Conservation (phyloP, 2,113 vertebrate genomes). For the Tachysurus vachellii region DNA sequence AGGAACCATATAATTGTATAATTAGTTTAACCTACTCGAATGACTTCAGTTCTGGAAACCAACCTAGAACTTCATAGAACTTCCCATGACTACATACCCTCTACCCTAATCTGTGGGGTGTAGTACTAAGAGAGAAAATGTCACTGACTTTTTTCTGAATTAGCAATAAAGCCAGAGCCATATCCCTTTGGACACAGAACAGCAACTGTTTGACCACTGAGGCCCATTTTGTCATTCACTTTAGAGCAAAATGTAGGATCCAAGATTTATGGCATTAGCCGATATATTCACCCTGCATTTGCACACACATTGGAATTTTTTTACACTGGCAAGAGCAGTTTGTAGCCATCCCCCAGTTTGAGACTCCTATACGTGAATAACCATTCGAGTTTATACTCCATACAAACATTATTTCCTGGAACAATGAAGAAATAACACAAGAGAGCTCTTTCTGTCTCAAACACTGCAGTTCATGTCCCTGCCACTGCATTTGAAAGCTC, state of each 20-base stretch:
- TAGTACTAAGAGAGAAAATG: background rate
- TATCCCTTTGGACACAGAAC: background rate
- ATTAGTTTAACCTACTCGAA: background rate
- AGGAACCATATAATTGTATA: background rate
- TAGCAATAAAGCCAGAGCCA: background rate
- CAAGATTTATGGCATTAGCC: background rate
- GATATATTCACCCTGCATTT: background rate
- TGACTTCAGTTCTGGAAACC: background rate
- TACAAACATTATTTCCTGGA: background rate
- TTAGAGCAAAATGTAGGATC: background rate
- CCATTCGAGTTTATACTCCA: background rate
- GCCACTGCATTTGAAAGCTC: background rate
- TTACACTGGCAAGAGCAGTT: background rate
- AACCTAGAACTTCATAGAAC: background rate
- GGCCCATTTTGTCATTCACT: background rate
- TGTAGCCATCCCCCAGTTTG: background rate
- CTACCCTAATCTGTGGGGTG: background rate
- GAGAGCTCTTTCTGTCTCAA: background rate
- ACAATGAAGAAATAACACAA: constrained; percentile 6
- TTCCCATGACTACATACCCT: background rate
- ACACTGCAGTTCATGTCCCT: background rate
- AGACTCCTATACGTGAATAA: background rate
- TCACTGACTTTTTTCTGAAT: background rate
- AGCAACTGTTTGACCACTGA: background rate
- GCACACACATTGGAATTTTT: too few species aligned